Evolutionary conservation across 2,888 invertebrate species (phyloP).

Genomic region (Caenorhabditis plicata): DNA sequence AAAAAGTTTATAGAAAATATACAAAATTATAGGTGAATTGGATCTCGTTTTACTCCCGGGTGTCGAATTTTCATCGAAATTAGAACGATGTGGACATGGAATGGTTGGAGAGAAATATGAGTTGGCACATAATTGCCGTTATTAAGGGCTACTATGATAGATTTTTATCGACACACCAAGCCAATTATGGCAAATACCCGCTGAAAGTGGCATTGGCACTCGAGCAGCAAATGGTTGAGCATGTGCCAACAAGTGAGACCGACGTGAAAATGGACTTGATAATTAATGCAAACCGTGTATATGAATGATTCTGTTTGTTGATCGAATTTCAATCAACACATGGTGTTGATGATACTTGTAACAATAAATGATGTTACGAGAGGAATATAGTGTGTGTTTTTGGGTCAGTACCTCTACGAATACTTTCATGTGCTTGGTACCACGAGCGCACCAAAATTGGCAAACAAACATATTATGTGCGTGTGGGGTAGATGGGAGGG

Average conservation of each 20-base stretch:
- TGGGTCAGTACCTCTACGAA: too few relatives aligned
- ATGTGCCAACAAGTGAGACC: constrained; percentile 34
- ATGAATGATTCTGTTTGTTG: too few relatives aligned
- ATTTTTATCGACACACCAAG: constrained; percentile 72
- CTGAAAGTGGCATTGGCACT: constrained; percentile 48
- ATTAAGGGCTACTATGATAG: constrained; percentile 84
- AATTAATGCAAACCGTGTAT: too few relatives aligned
- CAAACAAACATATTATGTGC: too few relatives aligned
- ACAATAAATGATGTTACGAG: too few relatives aligned
- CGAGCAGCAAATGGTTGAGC: constrained; percentile 46
- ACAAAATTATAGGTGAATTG: constrained; percentile 74
- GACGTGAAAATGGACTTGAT: constrained; percentile 48
- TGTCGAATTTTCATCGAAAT: constrained; percentile 79
- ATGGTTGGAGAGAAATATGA: constrained; percentile 64
- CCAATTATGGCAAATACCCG: constrained; percentile 30
- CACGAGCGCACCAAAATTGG: too few relatives aligned
- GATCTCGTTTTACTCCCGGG: constrained; percentile 89
- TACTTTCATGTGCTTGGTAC: too few relatives aligned
- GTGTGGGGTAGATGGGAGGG: too few relatives aligned
- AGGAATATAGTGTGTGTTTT: too few relatives aligned
- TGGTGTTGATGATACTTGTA: too few relatives aligned
- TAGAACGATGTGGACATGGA: constrained; percentile 77
- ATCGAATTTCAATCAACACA: background rate
- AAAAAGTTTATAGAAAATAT: background rate
- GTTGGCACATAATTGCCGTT: background rate